Evolutionary conservation across 1,140 invertebrate species (phyloP).

Genomic region (Paracyclopina nana): DNA sequence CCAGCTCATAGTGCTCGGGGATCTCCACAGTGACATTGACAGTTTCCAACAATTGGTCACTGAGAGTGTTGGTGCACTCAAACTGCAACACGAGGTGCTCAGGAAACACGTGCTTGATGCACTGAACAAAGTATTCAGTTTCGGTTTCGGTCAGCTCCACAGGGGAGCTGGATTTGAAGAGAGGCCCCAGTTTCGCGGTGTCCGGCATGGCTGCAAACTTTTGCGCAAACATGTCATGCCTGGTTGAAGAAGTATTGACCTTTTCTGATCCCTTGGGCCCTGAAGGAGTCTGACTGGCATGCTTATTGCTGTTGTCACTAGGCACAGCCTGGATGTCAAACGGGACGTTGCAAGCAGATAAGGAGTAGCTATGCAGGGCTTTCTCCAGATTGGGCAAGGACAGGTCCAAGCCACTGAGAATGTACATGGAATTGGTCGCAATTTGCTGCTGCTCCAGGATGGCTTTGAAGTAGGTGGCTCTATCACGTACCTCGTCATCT

Average conservation of each 20-base stretch:
- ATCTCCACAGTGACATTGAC: conserved; percentile 69
- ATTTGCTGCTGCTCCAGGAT: conserved; percentile 48
- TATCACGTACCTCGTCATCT: conserved; percentile 94
- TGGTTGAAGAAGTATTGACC: conserved; percentile 30
- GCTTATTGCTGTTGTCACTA: conserved; percentile 39
- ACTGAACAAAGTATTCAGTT: conserved; percentile 89
- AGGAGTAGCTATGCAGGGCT: conserved; percentile 61
- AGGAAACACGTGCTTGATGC: conserved; percentile 79
- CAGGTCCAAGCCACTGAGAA: conserved; percentile 51
- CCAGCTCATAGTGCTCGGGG: conserved; percentile 51
- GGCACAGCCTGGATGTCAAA: conserved; percentile 83
- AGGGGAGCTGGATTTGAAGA: conserved; percentile 72
- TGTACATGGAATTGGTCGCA: conserved; percentile 55
- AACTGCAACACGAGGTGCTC: conserved; percentile 73
- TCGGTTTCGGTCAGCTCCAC: conserved; percentile 89
- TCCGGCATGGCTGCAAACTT: conserved; percentile 51
- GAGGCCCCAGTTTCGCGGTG: conserved; percentile 39
- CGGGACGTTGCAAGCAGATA: conserved; percentile 41
- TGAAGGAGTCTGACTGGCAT: no score
- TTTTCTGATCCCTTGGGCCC: conserved; percentile 25
- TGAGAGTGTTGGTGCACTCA: conserved; percentile 84
- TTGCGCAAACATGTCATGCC: conserved; percentile 70
- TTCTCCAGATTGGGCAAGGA: conserved; percentile 68
- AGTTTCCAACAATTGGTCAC: conserved; percentile 82
- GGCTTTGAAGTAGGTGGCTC: conserved; percentile 87